Percentiles rank a stretch among this genome's conserved stretches.
Conservation (phyloP, 2,888 invertebrate species). For the Caenorhabditis auriculariae region DNA sequence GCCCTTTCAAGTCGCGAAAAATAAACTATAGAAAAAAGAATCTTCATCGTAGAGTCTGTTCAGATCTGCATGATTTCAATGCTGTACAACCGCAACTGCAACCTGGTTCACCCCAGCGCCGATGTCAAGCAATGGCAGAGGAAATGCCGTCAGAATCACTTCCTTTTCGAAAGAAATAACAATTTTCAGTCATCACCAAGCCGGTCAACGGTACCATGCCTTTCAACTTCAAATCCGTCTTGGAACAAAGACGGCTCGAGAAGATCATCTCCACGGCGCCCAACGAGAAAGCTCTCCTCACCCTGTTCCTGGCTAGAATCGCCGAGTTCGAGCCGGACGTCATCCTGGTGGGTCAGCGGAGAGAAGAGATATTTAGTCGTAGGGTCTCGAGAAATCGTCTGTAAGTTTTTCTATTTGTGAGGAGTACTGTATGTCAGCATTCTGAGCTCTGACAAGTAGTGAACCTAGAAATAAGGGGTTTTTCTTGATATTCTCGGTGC, state of each 20-base stretch:
- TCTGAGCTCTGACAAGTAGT: too few relatives aligned
- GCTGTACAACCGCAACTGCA: conserved; percentile 32
- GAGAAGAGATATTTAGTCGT: too few relatives aligned
- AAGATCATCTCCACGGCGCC: conserved; percentile 74
- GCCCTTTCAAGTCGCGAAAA: too few relatives aligned
- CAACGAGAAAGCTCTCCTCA: conserved; percentile 82
- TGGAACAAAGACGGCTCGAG: conserved; percentile 67
- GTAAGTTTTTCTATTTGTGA: too few relatives aligned
- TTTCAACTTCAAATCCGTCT: conserved; percentile 76
- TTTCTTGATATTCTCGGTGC: too few relatives aligned
- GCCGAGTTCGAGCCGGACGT: conserved; percentile 85
- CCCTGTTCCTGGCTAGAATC: conserved; percentile 82
- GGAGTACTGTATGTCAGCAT: too few relatives aligned
- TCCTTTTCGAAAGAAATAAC: conserved; percentile 1
- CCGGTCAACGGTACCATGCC: conserved; percentile 82
- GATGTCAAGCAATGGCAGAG: conserved; percentile 26
- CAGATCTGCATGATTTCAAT: conserved; percentile 51
- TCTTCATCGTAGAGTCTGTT: not conserved
- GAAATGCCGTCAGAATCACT: conserved; percentile 33
- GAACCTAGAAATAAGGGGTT: too few relatives aligned
- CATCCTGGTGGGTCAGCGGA: conserved; percentile 72
- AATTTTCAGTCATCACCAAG: conserved; percentile 76
- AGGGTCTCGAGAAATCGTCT: too few relatives aligned
- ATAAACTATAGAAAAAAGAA: too few relatives aligned
- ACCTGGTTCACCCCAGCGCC: conserved; percentile 31